Base-by-base conservation (phyloP, 2,797 vertebrate species). In the Selene dorsalis region DNA sequence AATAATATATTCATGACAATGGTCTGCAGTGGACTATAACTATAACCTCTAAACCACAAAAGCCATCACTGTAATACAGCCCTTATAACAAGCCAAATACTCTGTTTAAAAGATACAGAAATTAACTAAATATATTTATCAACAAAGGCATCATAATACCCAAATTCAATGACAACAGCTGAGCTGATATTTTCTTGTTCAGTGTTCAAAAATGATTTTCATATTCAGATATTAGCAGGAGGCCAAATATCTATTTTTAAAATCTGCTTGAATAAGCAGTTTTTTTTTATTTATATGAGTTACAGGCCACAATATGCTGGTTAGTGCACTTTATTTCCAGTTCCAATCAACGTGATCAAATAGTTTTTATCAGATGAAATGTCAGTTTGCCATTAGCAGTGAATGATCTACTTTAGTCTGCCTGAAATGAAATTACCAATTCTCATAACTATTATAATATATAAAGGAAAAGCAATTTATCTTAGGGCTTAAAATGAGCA, bases 1-100 rank as follows among this genome's bases (percentile, higher is more conserved):
- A 86, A 83, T 87, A 82, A 81, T 69, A 83, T 22, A 87, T 83
- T 87, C 39, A 69, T 48, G 26, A 72, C 71, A 85, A 79, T 41
- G 64, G 69, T 17, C 66, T 59, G 61, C 41, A 50, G 28, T 52
- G 73, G 66, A 73, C 68, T 68, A 71, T 39, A 83, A 73, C 68
- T 68, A 71, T 39, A 83, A 57, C 48, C 64, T 45, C 39, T 48
- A 14, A 53, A 83, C 45, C 56, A 63, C 20, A 69, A 16, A 60
- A 52, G 32, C 20, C 38, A 32, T 62, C 14, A n/a, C 24, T 50
- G 43, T 38, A 32, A 64, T n/a, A 61, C 24, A 32, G 39, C 17
- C 41, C 3, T 39, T 60, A 41, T 17, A 35, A 52, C n/a, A 48
- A 38, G 22, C 38, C 14, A 4, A 18, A 2, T 50, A 20, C 17